Evolutionary conservation across 2,888 invertebrate genomes (phyloP).

Genomic region (Danaus chrysippus): DNA sequence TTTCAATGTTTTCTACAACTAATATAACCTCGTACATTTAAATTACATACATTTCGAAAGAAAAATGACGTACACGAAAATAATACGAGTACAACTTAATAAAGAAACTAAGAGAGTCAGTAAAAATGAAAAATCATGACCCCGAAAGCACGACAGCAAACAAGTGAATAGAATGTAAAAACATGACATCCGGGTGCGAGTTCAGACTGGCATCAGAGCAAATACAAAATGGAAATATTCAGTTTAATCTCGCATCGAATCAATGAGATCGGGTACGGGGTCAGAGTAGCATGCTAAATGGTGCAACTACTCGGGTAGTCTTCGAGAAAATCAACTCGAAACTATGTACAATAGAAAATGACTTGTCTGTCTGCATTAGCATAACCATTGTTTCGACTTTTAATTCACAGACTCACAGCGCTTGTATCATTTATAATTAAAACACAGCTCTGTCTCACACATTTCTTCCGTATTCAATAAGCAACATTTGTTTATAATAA

Average conservation of each 20-base stretch:
- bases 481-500: too few relatives aligned
- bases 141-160: slow-evolving; percentile 44
- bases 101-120: slow-evolving; percentile 21
- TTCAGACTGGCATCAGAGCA: slow-evolving; percentile 62
- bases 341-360: slow-evolving; percentile 34
- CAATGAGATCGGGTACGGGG: slow-evolving; percentile 63
- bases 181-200: slow-evolving; percentile 75
- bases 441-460: background rate
- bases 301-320: slow-evolving; percentile 45
- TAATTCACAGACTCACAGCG: background rate
- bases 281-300: slow-evolving; percentile 67
- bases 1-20: background rate
- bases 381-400: slow-evolving; percentile 17
- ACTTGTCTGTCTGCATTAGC: slow-evolving; percentile 42
- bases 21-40: background rate
- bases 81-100: slow-evolving; percentile 15
- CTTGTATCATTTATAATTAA: slow-evolving; percentile 1
- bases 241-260: slow-evolving; percentile 69
- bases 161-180: slow-evolving; percentile 63
- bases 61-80: too few relatives aligned
- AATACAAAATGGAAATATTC: slow-evolving; percentile 69
- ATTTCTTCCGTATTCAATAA: background rate
- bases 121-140: slow-evolving; percentile 48
- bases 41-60: too few relatives aligned
- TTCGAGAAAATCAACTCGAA: slow-evolving; percentile 21